Evolutionary conservation across 2,113 vertebrate species (phyloP), one percentile per base, ranked within the genome.

Genomic region (Crotalus viridis): DNA sequence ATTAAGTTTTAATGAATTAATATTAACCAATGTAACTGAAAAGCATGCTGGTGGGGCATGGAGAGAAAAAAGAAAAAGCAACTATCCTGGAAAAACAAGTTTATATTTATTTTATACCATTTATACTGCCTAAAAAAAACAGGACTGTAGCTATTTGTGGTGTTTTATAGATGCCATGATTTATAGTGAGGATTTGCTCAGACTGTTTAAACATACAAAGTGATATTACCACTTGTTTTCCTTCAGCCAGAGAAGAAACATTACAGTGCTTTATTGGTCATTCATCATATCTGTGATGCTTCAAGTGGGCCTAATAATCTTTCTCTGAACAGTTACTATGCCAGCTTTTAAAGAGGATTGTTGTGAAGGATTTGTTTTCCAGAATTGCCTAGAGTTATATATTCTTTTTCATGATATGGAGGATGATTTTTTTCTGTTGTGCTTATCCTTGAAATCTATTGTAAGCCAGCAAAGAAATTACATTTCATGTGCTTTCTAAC

Each of bases 251-350:
- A 91, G 51, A 93, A 91, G 87, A 85, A 85, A 33, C n/a, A 91
- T 91, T 93, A 51, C 43, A 74, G 48, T 89, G 55, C 15, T 89
- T 85, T 89, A 86, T 48, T 64, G 74, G 55, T 86, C 56, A 93
- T 91, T 48, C 26, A 86, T 91, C 93, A 91, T 89, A 93, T 22
- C 55, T 12, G 6, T 64, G 46, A n/a, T 91, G 87, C n/a, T 86
- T 89, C 85, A 91, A 61, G 55, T 46, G 8, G 22, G n/a, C 17
- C 74, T 89, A 64, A 91, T 91, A 54, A 9, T 56, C 93, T 91
- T 89, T 89, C 48, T n/a, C 64, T 93, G 69, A 15, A 61, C 69
- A 64, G 87, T 61, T 91, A 59, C 56, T 89, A 19, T n/a, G 21
- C 43, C 59, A 85, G n/a, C 13, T 91, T 89, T 93, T 52, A 46